Evolutionary conservation across 2,888 invertebrate species (phyloP), one percentile per base, ranked within the genome.

Genomic region (Hydroisotoma schaefferi): DNA sequence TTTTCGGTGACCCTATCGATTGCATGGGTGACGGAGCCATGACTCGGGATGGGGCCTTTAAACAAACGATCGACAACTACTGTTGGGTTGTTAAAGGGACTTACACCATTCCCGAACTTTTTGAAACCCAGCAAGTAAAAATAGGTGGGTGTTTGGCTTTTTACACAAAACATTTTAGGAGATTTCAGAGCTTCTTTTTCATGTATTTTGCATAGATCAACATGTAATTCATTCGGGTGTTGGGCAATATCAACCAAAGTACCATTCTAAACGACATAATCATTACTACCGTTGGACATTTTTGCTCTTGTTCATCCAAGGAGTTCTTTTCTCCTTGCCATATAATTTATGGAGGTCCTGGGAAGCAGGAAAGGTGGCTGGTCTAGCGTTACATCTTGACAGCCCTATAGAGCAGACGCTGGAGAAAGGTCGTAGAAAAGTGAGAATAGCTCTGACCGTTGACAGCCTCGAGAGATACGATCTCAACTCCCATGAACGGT

Each of bases 261-360:
- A 82, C 62, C 87, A 87, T 71, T 62, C 71, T 37, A 87, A 87
- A 79, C 90, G 90, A 77, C 92, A 90, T 77, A 89, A 92, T 78
- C 88, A 90, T n/a, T 92, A 92, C 79, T 92, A 93, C 78, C 92
- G 93, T 79, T 92, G 92, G 92, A 90, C 92, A 67, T 91, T 91
- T 79, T 92, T 92, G 78, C 88, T 87, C 63, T 81, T 92, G 55
- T 92, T 92, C 79, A 90, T 92, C 77, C 91, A 91, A 87, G 92
- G 90, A 3, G 81, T 89, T 73, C 84, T 90, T 76, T 93, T 92
- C 78, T 91, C 91, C 77, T 83, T 87, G 15, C 92, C 92, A 33
- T 90, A 91, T 79, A 88, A 87, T 80, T 78, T 93, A 18, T 93
- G 92, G 92, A 87, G 88, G 74, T 81, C 84, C 52, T 88, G 86